phyloP scores from a whole-genome alignment of 2,113 vertebrate species.

The Centrocercus urophasianus region DNA sequence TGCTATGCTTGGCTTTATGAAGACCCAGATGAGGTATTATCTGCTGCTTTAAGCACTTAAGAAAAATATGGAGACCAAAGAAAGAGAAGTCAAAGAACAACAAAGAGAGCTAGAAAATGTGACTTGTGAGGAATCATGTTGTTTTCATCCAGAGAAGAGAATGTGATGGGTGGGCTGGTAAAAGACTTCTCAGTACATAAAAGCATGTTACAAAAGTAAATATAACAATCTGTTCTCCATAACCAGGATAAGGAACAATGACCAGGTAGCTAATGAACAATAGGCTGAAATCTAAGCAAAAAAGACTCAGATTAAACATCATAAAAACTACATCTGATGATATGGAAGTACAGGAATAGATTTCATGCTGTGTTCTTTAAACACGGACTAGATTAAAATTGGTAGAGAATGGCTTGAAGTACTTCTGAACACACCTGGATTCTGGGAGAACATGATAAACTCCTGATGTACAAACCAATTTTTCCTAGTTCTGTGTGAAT shows the following conservation, averaged over 20 bases:
- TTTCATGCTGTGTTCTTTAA: conserved; percentile 9
- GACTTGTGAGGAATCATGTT: neutral
- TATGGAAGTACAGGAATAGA: neutral
- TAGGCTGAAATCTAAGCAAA: neutral
- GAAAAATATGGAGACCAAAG: neutral
- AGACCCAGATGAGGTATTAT: neutral
- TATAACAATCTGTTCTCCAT: neutral
- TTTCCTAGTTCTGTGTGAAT: neutral
- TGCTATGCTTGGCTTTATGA: neutral
- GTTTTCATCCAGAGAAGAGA: neutral
- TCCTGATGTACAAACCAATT: neutral
- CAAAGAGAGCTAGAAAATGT: neutral
- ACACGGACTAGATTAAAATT: neutral
- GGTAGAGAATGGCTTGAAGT: neutral
- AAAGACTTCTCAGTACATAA: neutral
- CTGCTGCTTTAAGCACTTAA: neutral
- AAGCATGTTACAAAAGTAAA: conserved; percentile 34
- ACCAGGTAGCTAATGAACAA: conserved; percentile 4
- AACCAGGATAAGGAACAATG: conserved; percentile 7
- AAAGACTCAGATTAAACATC: conserved; percentile 27
- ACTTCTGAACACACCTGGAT: neutral
- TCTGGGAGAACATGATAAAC: neutral
- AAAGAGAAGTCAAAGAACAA: neutral
- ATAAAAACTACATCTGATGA: neutral
- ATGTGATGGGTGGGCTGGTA: neutral